Evolutionary conservation across 2,888 invertebrate genomes (phyloP), one percentile per base, ranked within the genome.

Genomic region (Cheilosia vulpina): DNA sequence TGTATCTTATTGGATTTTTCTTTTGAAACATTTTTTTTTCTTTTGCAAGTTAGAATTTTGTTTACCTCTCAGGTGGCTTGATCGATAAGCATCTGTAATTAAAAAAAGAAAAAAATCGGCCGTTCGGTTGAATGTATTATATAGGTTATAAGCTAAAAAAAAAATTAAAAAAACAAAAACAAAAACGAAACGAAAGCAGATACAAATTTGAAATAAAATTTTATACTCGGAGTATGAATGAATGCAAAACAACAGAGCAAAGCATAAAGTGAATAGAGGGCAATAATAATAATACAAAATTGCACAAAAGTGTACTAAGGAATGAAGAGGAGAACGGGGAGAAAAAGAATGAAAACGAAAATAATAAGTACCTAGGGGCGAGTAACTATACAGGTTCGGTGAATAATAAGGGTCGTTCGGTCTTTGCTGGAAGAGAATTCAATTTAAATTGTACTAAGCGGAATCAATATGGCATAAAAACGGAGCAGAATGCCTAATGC

Each of bases 31-130:
- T 19, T 17, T 47, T 19, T 80, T 73, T 58, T 73, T 82, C 21
- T 84, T 75, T 87, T 72, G 83, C 82, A 87, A 87, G 87, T 83
- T 88, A 87, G 85, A 87, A 85, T 88, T 88, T 88, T 89, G 88
- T 91, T 94, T 94, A 94, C 94, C 94, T 94, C 94, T 94, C 94
- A 93, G 94, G 94, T 94, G 94, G 95, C 94, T 94, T 94, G 94
- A 94, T 94, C 94, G 94, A 94, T 94, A 94, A 94, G 94, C 94
- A 94, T 94, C 94, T 94, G 94, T 93, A 94, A 94, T 94, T 94
- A 94, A 94, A 94, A 94, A 90, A 94, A 93, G 89, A 89, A 90
- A 90, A 87, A 84, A 83, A 88, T 87, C 89, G 89, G 88, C 89
- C 88, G 88, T 89, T 88, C 88, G 88, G 93, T 94, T 94, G 93